phyloP scores from a whole-genome alignment of 2,888 invertebrate species.

The Dryocosmus kuriphilus region DNA sequence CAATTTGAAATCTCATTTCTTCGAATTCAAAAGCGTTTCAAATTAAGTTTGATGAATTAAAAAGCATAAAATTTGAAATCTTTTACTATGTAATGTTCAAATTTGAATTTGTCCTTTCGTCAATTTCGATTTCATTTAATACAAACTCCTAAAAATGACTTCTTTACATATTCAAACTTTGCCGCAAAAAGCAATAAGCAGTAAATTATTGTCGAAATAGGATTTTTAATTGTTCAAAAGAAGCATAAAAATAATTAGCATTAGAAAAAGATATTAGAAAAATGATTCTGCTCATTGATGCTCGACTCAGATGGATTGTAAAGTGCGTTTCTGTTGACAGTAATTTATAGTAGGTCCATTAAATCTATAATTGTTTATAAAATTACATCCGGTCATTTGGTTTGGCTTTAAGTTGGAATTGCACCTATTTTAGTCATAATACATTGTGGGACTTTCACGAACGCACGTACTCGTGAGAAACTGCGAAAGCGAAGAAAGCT shows the following conservation, averaged over 20 bases:
- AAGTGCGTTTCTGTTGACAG: constrained; percentile 18
- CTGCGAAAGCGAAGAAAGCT: neutral
- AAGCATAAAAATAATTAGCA: neutral
- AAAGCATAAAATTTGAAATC: too few species aligned
- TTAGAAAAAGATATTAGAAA: neutral
- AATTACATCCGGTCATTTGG: constrained; percentile 26
- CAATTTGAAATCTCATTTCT: too few species aligned
- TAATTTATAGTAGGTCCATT: constrained; percentile 2
- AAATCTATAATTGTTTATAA: neutral
- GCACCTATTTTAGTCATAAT: neutral
- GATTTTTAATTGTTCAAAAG: neutral
- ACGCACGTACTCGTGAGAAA: constrained; percentile 5
- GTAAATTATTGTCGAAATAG: neutral
- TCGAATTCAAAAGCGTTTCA: too few species aligned
- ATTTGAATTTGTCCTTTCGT: too few species aligned
- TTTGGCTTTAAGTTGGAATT: neutral
- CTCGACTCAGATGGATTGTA: constrained; percentile 5
- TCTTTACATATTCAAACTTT: neutral
- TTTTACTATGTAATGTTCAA: too few species aligned
- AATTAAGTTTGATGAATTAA: too few species aligned
- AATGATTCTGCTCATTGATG: constrained; percentile 25
- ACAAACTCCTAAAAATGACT: neutral
- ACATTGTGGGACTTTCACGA: neutral
- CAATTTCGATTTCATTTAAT: too few species aligned
- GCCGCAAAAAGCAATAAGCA: neutral